Base-by-base conservation (phyloP, 2,888 invertebrate species). In the Yponomeuta plumbellus region DNA sequence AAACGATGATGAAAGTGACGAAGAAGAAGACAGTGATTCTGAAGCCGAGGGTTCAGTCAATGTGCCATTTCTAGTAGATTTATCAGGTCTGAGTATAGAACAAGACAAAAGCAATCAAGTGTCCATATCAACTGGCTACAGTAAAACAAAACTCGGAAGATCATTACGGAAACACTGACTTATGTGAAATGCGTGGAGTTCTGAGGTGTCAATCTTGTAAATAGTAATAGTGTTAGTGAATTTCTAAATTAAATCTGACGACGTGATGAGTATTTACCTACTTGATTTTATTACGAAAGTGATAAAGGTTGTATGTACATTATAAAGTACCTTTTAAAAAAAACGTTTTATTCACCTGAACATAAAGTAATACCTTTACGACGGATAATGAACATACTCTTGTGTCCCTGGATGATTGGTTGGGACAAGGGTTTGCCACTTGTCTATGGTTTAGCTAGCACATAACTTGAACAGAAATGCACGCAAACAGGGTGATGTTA, bases 261-360 rank as follows among this genome's bases (percentile, higher is more conserved):
- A 22, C 81, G 82, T 81, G 80, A 81, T 80, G 80, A 66, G 44
- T 66, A 66, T 85, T 78, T 17, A 52, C 74, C 74, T 86, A 85
- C 87, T 85, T 80, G 83, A 84, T 78, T 81, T 79, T 83, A 81
- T 81, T 83, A 81, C 80, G 81, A 84, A 85, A 88, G 88, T 87
- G 86, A 89, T 86, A 84, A 89, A 72, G 82, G 85, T 88, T 88
- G 88, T 89, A 89, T 88, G 88, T 89, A 89, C 83, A 88, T 85
- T 86, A 88, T 85, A 88, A 85, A 85, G 78, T 83, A 83, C 80
- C 77, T 63, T 63, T 66, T 67, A 40, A 64, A 17, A 64, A 39
- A 52, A 17, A 52, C 13, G 17, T 52, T 52, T 52, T 52, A 52
- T 52, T 52, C 17, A 17, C 44, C 34, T 34, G 8, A 34, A 34